Percentiles rank a stretch among this genome's conserved stretches.
phyloP scores from a whole-genome alignment of 2,888 invertebrate genomes.

The Drosophila infuscata region DNA sequence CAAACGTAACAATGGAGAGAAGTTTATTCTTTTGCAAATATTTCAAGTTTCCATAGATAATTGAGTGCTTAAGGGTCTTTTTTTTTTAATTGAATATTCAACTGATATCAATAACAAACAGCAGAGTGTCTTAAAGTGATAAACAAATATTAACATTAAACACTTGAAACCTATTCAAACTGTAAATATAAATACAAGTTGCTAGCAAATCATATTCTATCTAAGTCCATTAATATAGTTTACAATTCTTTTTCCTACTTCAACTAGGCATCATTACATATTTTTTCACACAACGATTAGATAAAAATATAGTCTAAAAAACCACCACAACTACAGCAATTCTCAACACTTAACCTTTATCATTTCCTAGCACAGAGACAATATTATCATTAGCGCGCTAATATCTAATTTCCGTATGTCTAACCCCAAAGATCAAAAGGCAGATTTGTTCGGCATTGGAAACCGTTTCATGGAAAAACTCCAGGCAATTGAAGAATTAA shows the following conservation, averaged over 20 bases:
- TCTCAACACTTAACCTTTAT: slow-evolving; percentile 26
- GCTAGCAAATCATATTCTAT: neutral
- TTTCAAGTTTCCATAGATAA: slow-evolving; percentile 23
- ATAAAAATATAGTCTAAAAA: neutral
- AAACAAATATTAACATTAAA: neutral
- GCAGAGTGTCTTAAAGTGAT: slow-evolving; percentile 1
- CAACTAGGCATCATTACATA: neutral
- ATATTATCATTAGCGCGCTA: slow-evolving; percentile 5
- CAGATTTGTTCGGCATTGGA: neutral
- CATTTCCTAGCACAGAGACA: slow-evolving; percentile 13
- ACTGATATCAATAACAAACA: slow-evolving; percentile 8
- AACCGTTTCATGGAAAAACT: slow-evolving; percentile 7
- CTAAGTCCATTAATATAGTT: neutral
- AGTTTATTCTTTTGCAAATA: slow-evolving; percentile 1
- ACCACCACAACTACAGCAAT: neutral
- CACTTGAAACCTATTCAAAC: neutral
- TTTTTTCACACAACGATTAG: slow-evolving; percentile 1
- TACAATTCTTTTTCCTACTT: neutral
- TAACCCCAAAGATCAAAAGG: slow-evolving; percentile 11
- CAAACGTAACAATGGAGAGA: slow-evolving; percentile 4
- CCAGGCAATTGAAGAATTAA: neutral
- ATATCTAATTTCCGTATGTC: slow-evolving; percentile 13
- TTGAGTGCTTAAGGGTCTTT: neutral
- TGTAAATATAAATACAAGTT: neutral
- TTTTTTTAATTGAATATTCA: neutral